Conservation (phyloP, 2,113 vertebrate species). For the human (Homo sapiens) region DNA sequence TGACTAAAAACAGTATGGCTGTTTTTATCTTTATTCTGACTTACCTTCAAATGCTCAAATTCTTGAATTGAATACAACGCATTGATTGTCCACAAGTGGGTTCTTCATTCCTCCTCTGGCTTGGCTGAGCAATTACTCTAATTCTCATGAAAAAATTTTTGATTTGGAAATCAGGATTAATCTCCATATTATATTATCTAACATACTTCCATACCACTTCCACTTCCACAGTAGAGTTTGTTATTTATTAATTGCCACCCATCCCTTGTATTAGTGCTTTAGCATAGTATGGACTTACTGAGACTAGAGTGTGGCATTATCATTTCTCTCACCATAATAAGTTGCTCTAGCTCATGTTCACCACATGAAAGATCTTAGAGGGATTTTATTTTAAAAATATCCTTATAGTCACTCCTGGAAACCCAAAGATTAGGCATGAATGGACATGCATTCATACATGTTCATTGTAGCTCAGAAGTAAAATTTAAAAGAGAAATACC, state of each 20-base stretch:
- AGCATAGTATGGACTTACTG: conserved; percentile 51
- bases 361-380: background rate
- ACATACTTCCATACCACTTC: background rate
- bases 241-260: background rate
- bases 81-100: background rate
- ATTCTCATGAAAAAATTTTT: background rate
- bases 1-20: background rate
- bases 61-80: background rate
- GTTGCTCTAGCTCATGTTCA: background rate
- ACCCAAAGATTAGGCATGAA: background rate
- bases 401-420: background rate
- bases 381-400: background rate
- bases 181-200: background rate
- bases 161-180: background rate
- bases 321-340: background rate
- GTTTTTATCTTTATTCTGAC: background rate
- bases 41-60: background rate
- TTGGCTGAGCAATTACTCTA: background rate
- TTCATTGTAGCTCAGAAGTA: background rate
- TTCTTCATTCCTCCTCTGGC: background rate
- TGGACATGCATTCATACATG: background rate
- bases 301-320: background rate
- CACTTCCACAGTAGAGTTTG: background rate
- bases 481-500: conserved; percentile 28
- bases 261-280: background rate